Evolutionary conservation across 2,797 vertebrate species (phyloP).

Genomic region (Euphonia xanthogaster): DNA sequence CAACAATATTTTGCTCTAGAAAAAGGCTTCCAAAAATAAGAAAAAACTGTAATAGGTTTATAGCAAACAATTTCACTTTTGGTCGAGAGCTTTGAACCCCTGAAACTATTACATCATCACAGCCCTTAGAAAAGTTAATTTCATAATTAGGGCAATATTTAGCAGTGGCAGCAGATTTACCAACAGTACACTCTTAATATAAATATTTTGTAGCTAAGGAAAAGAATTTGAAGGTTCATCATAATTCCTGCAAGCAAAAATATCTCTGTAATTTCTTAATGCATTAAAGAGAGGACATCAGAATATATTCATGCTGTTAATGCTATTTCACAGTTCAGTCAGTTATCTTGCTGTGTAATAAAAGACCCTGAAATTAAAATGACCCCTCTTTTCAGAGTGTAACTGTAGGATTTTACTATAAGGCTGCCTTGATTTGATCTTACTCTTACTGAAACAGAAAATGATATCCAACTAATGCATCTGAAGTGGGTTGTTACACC

Average conservation of each 20-base stretch:
- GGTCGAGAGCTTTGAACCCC: neutral
- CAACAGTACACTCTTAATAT: neutral
- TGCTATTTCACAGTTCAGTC: slow-evolving; percentile 68
- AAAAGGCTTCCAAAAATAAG: neutral
- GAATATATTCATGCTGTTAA: slow-evolving; percentile 67
- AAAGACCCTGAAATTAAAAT: slow-evolving; percentile 74
- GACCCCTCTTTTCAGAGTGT: slow-evolving; percentile 52
- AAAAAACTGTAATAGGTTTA: neutral
- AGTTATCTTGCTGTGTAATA: slow-evolving; percentile 69
- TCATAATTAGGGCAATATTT: neutral
- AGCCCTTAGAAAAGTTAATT: neutral
- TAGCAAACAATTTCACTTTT: neutral
- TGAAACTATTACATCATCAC: neutral
- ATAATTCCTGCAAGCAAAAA: slow-evolving; percentile 2
- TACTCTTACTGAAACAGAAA: slow-evolving; percentile 50
- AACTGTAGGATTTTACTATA: slow-evolving; percentile 52
- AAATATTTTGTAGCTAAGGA: neutral
- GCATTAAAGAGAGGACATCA: slow-evolving; percentile 29
- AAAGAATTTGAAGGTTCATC: neutral
- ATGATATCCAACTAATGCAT: slow-evolving; percentile 59
- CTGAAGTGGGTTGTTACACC: slow-evolving; percentile 59
- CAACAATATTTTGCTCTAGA: neutral
- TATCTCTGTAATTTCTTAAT: slow-evolving; percentile 44
- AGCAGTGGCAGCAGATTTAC: neutral
- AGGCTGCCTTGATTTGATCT: slow-evolving; percentile 61